Percentiles rank a stretch among this genome's conserved stretches.
phyloP scores from a whole-genome alignment of 2,797 vertebrate species.

The Antennarius maculatus region DNA sequence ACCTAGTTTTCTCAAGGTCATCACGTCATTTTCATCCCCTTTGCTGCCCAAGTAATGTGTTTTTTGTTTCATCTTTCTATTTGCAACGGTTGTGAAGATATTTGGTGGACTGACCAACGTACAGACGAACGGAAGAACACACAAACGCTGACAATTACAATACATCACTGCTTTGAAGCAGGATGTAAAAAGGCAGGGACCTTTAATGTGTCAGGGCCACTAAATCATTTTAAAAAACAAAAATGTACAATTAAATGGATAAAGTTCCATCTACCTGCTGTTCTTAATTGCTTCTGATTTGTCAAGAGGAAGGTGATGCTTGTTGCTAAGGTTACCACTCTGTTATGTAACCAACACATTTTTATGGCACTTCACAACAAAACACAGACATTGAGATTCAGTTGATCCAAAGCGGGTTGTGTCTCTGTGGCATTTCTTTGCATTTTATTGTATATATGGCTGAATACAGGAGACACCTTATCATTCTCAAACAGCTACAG shows the following conservation, averaged over 20 bases:
- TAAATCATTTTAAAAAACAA: background rate
- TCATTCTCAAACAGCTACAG: constrained; percentile 34
- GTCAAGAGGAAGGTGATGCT: background rate
- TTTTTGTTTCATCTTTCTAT: too few species aligned
- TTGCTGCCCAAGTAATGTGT: too few species aligned
- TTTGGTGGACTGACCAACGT: too few species aligned
- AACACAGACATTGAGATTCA: constrained; percentile 10
- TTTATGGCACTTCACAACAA: background rate
- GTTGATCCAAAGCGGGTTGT: constrained; percentile 2
- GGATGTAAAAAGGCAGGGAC: too few species aligned
- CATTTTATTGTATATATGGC: constrained; percentile 4
- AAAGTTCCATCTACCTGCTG: background rate
- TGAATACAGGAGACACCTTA: constrained; percentile 22
- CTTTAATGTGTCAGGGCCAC: background rate
- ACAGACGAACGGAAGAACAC: too few species aligned
- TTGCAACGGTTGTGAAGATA: too few species aligned
- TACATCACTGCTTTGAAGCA: too few species aligned
- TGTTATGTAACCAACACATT: background rate
- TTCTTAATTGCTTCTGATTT: background rate
- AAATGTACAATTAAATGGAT: background rate
- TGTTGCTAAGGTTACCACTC: constrained; percentile 24
- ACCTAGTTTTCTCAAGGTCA: too few species aligned
- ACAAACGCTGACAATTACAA: too few species aligned
- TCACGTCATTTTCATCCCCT: too few species aligned
- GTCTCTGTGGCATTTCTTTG: constrained; percentile 17